Conservation (phyloP, 2,888 invertebrate genomes). For the Xanthorhoe spadicearia region DNA sequence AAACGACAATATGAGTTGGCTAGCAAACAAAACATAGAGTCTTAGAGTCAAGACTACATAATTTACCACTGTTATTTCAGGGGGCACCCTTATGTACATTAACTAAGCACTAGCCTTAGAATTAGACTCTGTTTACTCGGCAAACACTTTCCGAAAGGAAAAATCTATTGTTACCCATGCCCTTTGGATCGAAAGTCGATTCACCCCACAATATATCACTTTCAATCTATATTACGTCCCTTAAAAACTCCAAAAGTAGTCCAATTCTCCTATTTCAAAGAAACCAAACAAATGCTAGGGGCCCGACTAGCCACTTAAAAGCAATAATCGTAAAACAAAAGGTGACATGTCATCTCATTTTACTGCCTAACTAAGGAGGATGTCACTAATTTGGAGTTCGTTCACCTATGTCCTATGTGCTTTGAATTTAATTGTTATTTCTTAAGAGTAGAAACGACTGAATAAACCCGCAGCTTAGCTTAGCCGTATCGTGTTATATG, state of each 20-base stretch:
- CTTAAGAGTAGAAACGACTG: neutral
- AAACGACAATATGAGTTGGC: too few relatives aligned
- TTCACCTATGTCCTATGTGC: conserved; percentile 46
- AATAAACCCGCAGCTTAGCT: neutral
- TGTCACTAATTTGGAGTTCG: conserved; percentile 58
- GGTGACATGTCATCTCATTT: conserved; percentile 53
- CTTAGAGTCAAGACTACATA: too few relatives aligned
- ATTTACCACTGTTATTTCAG: too few relatives aligned
- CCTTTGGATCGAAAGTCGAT: too few relatives aligned
- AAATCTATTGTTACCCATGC: too few relatives aligned
- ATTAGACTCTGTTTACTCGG: too few relatives aligned
- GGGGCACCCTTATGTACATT: too few relatives aligned
- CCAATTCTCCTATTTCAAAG: neutral
- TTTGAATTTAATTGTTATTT: conserved; percentile 9
- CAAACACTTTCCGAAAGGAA: too few relatives aligned
- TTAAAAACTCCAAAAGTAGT: too few relatives aligned
- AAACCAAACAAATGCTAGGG: neutral
- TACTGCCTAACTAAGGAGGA: conserved; percentile 56
- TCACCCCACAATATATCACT: neutral
- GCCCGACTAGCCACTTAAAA: conserved; percentile 30
- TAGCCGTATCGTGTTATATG: too few relatives aligned
- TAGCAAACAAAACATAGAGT: too few relatives aligned
- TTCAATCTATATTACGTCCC: neutral
- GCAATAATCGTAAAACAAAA: conserved; percentile 51
- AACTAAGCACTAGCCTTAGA: too few relatives aligned